Evolutionary conservation across 1,140 invertebrate species (phyloP).

Genomic region (Stenopsyche tienmushanensis): DNA sequence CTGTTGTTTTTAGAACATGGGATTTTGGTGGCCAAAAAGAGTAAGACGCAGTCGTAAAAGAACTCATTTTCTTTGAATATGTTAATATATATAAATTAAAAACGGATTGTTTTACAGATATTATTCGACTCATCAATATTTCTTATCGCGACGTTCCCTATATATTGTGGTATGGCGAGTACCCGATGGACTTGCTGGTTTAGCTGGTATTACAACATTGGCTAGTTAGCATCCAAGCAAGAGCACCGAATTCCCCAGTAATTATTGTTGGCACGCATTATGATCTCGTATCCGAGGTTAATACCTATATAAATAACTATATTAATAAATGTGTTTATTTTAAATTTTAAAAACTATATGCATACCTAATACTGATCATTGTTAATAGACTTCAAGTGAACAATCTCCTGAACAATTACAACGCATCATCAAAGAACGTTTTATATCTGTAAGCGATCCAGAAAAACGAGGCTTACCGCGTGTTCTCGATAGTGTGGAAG

Average conservation of each 20-base stretch:
- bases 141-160: constrained; percentile 91
- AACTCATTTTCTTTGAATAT: background rate
- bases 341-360: background rate
- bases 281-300: constrained; percentile 79
- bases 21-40: constrained; percentile 98
- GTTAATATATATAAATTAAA: constrained; percentile 5
- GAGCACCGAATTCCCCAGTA: constrained; percentile 91
- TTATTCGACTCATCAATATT: constrained; percentile 98
- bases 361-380: background rate
- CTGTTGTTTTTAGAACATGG: constrained; percentile 97
- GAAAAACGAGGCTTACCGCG: constrained; percentile 94
- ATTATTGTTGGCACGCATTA: constrained; percentile 94
- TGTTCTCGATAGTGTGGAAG: constrained; percentile 90
- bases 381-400: constrained; percentile 26
- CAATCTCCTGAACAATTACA: constrained; percentile 80
- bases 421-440: constrained; percentile 83
- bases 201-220: constrained; percentile 91
- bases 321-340: background rate
- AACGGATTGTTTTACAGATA: constrained; percentile 56
- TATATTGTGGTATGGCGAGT: constrained; percentile 96
- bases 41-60: constrained; percentile 46
- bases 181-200: constrained; percentile 87
- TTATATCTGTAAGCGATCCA: constrained; percentile 91
- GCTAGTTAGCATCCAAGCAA: constrained; percentile 69
- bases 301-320: constrained; percentile 42